These are phyloP conservation scores for Eilema sororculum DNA, from an alignment of 2,888 invertebrate species.

Conservation along the genomic window DNA sequence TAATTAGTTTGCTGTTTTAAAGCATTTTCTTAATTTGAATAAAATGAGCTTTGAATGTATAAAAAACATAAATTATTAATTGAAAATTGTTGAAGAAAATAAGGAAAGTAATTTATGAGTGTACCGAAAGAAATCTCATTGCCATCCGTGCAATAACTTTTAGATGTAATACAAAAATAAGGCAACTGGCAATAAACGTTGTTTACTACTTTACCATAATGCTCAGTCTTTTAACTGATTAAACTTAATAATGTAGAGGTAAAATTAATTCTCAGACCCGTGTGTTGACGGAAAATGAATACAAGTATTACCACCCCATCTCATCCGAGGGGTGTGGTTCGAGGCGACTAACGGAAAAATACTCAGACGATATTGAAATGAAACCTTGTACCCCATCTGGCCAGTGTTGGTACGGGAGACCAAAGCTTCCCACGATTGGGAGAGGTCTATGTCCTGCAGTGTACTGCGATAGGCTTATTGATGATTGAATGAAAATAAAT, in stretches of 20 bases:
- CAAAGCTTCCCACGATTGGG: too few relatives aligned
- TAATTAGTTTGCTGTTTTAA: constrained; percentile 30
- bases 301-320: too few relatives aligned
- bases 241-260: not conserved
- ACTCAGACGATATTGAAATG: too few relatives aligned
- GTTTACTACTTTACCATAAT: not conserved
- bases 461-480: too few relatives aligned
- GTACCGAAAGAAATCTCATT: not conserved
- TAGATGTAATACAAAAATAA: too few relatives aligned
- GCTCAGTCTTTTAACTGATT: not conserved
- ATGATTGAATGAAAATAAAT: too few relatives aligned
- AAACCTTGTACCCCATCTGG: too few relatives aligned
- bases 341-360: too few relatives aligned
- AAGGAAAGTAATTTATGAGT: not conserved
- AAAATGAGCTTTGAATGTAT: not conserved
- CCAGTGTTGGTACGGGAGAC: too few relatives aligned
- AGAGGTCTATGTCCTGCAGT: too few relatives aligned
- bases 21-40: constrained; percentile 15
- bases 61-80: not conserved
- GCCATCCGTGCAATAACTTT: not conserved
- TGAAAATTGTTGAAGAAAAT: not conserved
- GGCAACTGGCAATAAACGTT: not conserved
- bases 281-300: too few relatives aligned
- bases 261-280: not conserved
- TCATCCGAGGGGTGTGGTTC: too few relatives aligned